A percentile compares a stretch with the other conserved stretches of the same genome.
Conservation (phyloP, 2,797 vertebrate genomes). For the Simalia tracyae region DNA sequence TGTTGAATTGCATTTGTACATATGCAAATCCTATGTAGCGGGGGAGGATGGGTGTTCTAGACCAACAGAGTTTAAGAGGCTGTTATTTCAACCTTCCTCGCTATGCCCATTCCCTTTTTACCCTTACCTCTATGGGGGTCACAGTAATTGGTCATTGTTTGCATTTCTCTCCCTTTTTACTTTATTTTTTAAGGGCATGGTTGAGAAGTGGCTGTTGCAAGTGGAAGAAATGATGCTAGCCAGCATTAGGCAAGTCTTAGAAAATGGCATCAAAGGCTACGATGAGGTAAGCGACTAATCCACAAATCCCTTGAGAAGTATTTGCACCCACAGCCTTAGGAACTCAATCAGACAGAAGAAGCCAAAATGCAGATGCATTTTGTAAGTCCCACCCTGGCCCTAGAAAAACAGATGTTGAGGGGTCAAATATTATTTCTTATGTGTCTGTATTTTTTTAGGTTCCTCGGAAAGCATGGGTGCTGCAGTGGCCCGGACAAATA, state of each 20-base stretch:
- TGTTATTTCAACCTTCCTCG: background rate
- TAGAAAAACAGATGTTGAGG: background rate
- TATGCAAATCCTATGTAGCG: background rate
- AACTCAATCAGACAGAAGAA: background rate
- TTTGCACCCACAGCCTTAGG: background rate
- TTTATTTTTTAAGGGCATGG: conserved; percentile 83
- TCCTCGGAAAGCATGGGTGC: conserved; percentile 86
- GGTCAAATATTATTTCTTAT: background rate
- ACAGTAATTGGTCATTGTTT: background rate
- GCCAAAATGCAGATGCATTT: background rate
- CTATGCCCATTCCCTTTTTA: background rate
- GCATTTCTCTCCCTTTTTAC: background rate
- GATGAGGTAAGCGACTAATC: conserved; percentile 72
- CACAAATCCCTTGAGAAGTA: background rate
- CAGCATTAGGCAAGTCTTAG: conserved; percentile 83
- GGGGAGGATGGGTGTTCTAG: background rate
- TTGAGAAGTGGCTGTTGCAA: conserved; percentile 92
- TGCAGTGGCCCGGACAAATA: conserved; percentile 94
- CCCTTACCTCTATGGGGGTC: background rate
- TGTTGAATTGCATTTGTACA: background rate
- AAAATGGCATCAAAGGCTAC: conserved; percentile 80
- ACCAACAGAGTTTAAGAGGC: background rate
- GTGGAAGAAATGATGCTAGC: conserved; percentile 87
- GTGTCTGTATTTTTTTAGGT: conserved; percentile 71
- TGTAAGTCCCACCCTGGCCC: background rate